A percentile compares a stretch with the other conserved stretches of the same genome.
Evolutionary conservation across 2,888 invertebrate species (phyloP).

Genomic region (Drosophila multiciliata): DNA sequence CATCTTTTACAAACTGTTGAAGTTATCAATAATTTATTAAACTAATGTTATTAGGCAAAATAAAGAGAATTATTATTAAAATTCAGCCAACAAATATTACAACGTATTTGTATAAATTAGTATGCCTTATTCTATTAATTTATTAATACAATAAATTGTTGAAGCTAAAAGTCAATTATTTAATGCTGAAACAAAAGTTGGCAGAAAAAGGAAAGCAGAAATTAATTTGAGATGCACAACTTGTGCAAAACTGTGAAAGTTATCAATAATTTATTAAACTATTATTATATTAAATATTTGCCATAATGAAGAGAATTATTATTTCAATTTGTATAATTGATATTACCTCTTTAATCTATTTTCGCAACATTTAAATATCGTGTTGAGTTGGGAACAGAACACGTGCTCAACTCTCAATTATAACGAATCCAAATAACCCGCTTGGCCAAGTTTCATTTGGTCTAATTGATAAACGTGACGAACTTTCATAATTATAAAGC

Average conservation of each 20-base stretch:
- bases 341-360: not conserved
- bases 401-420: not conserved
- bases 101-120: too few relatives aligned
- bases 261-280: too few relatives aligned
- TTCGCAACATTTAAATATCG: not conserved
- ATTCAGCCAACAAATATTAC: not conserved
- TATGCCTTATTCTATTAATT: too few relatives aligned
- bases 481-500: conserved; percentile 65
- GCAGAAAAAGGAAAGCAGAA: not conserved
- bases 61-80: not conserved
- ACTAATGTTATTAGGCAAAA: too few relatives aligned
- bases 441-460: conserved; percentile 29
- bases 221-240: not conserved
- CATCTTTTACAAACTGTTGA: too few relatives aligned
- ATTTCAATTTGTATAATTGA: not conserved
- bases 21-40: too few relatives aligned
- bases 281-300: too few relatives aligned
- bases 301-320: too few relatives aligned
- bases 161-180: too few relatives aligned
- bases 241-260: too few relatives aligned
- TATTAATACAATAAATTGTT: too few relatives aligned
- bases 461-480: conserved; percentile 67
- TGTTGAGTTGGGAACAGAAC: not conserved
- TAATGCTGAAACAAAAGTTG: too few relatives aligned
- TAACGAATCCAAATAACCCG: conserved; percentile 2